Conservation (phyloP, 2,888 invertebrate genomes). For the Pachydiplax longipennis region DNA sequence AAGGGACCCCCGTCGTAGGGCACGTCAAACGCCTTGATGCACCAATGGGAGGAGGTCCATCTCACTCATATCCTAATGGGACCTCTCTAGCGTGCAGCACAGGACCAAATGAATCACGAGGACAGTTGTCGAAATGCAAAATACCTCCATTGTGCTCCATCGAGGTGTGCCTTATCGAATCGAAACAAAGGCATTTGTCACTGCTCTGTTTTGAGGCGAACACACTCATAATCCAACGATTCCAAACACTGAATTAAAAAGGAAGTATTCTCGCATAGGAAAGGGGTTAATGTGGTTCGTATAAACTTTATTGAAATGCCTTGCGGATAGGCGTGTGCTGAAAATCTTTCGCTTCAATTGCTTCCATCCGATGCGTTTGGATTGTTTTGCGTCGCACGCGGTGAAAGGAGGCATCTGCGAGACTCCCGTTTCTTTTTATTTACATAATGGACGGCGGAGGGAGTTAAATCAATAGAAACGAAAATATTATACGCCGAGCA, state of each 20-base stretch:
- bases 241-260: constrained; percentile 32
- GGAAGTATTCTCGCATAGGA: not conserved
- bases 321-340: not conserved
- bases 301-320: not conserved
- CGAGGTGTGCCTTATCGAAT: constrained; percentile 15
- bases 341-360: not conserved
- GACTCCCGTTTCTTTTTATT: not conserved
- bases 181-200: constrained; percentile 33
- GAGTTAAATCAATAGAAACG: not conserved
- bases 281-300: constrained; percentile 25
- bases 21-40: constrained; percentile 6
- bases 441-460: not conserved
- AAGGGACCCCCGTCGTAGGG: not conserved
- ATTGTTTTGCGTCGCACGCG: not conserved
- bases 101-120: not conserved
- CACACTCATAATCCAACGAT: constrained; percentile 29
- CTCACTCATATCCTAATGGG: not conserved
- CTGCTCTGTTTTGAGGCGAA: not conserved
- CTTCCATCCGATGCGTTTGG: not conserved
- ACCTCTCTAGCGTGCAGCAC: not conserved
- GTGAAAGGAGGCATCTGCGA: not conserved
- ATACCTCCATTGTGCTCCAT: constrained; percentile 26
- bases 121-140: constrained; percentile 27
- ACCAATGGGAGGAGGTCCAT: not conserved
- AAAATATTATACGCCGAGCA: not conserved